Base-by-base conservation (phyloP, 2,888 invertebrate species). In the Drosophila atroscutellata region DNA sequence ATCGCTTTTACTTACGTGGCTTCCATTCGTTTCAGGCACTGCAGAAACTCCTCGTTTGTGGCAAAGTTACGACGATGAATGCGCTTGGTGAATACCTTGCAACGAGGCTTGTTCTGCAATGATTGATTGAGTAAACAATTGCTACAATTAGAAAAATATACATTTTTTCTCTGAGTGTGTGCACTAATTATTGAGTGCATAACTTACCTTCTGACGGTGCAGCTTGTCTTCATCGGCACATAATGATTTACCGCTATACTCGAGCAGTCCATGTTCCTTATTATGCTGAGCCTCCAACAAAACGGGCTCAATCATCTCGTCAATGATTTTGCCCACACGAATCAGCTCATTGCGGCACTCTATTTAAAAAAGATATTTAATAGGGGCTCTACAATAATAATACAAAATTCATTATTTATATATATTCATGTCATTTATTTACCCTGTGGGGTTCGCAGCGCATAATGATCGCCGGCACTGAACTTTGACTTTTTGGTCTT, bases 241-340 rank as follows among this genome's bases (percentile, higher is more conserved):
- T 1, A 2, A 26, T 0, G 28, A 28, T 1, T 58, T 20, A 1
- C 51, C 54, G 2, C 55, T n/a, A 9, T 64, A 28, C 0, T 58
- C 0, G 0, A 75, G 39, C 0, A 57, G 63, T 0, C 70, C 74
- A 11, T 83, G 80, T 7, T 68, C 75, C 5, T 8, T 73, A 8
- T 74, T 80, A 28, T 73, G 30, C 28, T 85, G 71, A 3, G 92
- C 84, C 36, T 86, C 84, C 4, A 81, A 34, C 1, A 87, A 18
- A 2, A 83, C 78, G 0, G 87, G 93, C 26, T 90, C 90, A 59
- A 93, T 92, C 79, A 93, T 80, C 52, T 91, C 79, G 52, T 93
- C 93, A 59, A 93, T 93, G 32, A 92, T 86, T 70, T 90, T 90
- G 26, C 91, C 89, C 76, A 93, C 89, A 39, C 92, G 87, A 47